Base-by-base conservation (phyloP, 2,797 vertebrate genomes). In the Acipenser oxyrinchus region DNA sequence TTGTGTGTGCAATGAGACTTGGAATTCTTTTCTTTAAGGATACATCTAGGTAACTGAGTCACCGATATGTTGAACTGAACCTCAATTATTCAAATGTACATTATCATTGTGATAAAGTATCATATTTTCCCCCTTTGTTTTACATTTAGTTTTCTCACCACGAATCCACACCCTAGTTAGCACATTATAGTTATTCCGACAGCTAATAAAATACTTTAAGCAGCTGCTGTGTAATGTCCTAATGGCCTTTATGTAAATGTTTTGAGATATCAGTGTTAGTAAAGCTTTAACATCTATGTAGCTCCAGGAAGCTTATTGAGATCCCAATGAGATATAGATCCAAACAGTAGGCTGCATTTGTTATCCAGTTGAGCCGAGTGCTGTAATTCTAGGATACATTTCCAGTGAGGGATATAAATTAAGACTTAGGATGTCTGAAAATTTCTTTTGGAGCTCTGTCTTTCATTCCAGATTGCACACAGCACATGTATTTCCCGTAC, bases 401-500 rank as follows among this genome's bases (percentile, higher is more conserved):
- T 63, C 69, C 69, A 72, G 74, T 63, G 69, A 70, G 74, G 62
- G 74, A 62, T 75, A 71, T 74, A 69, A 68, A 68, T 64, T 69
- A 64, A 74, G 73, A 71, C 72, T 71, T 63, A 48, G 66, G 76
- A 75, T 82, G 82, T 77, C 77, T 74, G 65, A 66, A 72, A 65
- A 70, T 75, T 73, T 79, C 74, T 80, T 71, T 9, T 23, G 11
- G 23, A 63, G 58, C 71, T 73, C 66, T 68, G 67, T 70, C 76
- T 65, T 64, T 66, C 71, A 71, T 76, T 80, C 71, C 68, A 69
- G 76, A 80, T 82, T 70, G 73, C 78, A 80, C 72, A 78, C 68
- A 52, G 73, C 77, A 70, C 79, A 85, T 86, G 81, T 72, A 12
- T 77, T 72, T n/a, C 37, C 7, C 73, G 72, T 86, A 86, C 86